These are phyloP conservation scores for Lypha dubia DNA, from an alignment of 2,888 invertebrate genomes.

Conservation along the genomic window DNA sequence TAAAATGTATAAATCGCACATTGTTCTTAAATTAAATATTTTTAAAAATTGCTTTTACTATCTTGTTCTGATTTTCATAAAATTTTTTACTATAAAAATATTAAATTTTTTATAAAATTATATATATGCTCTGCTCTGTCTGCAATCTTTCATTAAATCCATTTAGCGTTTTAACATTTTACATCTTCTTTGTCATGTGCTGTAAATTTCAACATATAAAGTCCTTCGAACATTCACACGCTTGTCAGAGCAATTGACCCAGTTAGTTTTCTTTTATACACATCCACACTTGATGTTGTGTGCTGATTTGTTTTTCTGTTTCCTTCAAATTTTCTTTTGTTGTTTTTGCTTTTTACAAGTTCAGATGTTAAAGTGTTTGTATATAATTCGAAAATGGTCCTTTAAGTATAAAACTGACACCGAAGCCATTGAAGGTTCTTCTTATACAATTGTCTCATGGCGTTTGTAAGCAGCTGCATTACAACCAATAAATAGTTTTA, in stretches of 20 bases:
- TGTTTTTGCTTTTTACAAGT: conserved; percentile 31
- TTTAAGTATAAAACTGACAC: conserved; percentile 28
- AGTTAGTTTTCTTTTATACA: conserved; percentile 27
- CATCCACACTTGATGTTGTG: background rate
- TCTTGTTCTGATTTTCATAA: no score
- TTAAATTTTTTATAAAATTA: no score
- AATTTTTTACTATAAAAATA: no score
- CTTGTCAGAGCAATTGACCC: conserved; percentile 58
- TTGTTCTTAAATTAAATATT: no score
- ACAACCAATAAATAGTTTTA: background rate
- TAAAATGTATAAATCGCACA: no score
- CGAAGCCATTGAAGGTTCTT: conserved; percentile 17
- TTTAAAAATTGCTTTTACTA: no score
- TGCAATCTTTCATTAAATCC: no score
- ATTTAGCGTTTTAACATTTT: no score
- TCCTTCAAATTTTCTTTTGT: background rate
- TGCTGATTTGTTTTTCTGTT: background rate
- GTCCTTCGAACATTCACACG: conserved; percentile 10
- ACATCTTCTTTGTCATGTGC: background rate
- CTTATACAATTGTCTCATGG: background rate
- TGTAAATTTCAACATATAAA: background rate
- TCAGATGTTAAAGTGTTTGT: conserved; percentile 57
- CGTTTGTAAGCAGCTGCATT: background rate
- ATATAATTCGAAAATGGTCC: conserved; percentile 53
- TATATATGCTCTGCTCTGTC: no score